Evolutionary conservation across 2,888 invertebrate genomes (phyloP), one percentile per base, ranked within the genome.

Genomic region (Teleiodes luculella): DNA sequence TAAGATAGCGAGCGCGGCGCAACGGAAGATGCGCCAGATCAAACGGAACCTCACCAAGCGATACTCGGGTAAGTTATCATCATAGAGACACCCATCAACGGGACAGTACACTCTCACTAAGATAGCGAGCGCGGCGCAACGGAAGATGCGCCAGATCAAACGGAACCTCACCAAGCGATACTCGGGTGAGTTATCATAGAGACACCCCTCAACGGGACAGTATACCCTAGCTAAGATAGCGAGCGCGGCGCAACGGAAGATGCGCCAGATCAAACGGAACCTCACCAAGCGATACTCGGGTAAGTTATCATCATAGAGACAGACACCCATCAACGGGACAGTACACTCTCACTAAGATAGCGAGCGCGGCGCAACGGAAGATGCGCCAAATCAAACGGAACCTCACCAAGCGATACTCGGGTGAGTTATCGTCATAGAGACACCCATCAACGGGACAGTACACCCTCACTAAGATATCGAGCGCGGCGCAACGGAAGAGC

Each of bases 371-470:
- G 3, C 88, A 88, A 59, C 74, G 77, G 54, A 92, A 92, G 69
- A 93, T 94, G 90, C 90, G 91, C 56, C 92, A 92, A 67, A 89
- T 95, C 60, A 92, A 92, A 67, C 90, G 93, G 57, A 94, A 93
- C 66, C 90, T 93, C 57, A 91, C 92, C 13, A 92, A 92, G 24
- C 72, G n/a, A n/a, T n/a, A n/a, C n/a, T n/a, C n/a, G n/a, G n/a
- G n/a, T n/a, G n/a, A n/a, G n/a, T n/a, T n/a, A n/a, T n/a, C n/a
- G n/a, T n/a, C n/a, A n/a, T n/a, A n/a, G n/a, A n/a, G n/a, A n/a
- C n/a, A 92, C 35, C 93, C 94, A 10, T 87, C 87, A 46, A 87
- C 87, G 55, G 92, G 92, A 39, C 91, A 91, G 43, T 93, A 94
- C 79, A 92, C 93, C 0, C 91, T 95, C 16, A 92, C 91, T 0